These are phyloP conservation scores for Steromphala cineraria DNA, from an alignment of 2,888 invertebrate species.

Conservation along the genomic window DNA sequence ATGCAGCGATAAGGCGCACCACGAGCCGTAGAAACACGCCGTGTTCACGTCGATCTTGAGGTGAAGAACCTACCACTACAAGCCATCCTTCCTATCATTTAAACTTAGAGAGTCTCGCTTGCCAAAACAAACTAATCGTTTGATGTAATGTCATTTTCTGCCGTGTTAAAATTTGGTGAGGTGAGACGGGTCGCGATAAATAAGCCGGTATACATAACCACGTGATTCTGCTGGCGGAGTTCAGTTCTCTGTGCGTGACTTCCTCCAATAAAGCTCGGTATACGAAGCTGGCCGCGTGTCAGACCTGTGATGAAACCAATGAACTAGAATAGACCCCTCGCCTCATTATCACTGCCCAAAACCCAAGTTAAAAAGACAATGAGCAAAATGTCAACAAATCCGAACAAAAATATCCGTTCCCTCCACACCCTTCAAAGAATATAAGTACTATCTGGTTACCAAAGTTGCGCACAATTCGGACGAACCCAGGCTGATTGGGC, in stretches of 20 bases:
- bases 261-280: background rate
- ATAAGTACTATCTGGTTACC: background rate
- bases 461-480: background rate
- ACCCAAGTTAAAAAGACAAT: background rate
- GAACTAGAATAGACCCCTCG: background rate
- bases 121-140: background rate
- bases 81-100: too few relatives aligned
- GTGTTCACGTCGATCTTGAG: too few relatives aligned
- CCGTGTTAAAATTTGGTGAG: background rate
- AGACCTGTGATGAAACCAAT: background rate
- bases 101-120: background rate
- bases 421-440: background rate
- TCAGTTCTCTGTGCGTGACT: conserved; percentile 15
- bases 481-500: background rate
- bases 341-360: background rate
- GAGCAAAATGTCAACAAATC: background rate
- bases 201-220: background rate
- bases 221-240: background rate
- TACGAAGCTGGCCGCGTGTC: background rate
- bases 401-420: background rate
- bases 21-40: too few relatives aligned
- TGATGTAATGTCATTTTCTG: background rate
- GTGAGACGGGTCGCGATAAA: background rate
- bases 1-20: too few relatives aligned
- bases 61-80: too few relatives aligned